These are phyloP conservation scores for Laupala kohalensis DNA, from an alignment of 1,140 invertebrate genomes.

Conservation along the genomic window DNA sequence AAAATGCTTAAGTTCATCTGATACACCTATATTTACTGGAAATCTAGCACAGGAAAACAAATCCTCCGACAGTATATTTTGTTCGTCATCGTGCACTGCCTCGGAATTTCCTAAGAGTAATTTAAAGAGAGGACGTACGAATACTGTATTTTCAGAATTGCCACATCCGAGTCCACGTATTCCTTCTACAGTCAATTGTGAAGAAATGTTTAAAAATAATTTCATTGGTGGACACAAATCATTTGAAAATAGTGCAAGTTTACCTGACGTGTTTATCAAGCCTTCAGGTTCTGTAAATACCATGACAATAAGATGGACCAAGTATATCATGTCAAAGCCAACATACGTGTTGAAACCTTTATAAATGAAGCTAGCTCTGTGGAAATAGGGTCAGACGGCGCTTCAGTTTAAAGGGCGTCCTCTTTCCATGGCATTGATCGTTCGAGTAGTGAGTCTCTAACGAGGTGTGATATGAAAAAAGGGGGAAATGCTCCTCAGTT, in stretches of 20 bases:
- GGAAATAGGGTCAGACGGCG: no score
- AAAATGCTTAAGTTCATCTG: neutral
- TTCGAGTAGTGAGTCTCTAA: constrained; percentile 17
- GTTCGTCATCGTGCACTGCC: neutral
- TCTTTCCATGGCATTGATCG: constrained; percentile 25
- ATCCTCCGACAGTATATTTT: neutral
- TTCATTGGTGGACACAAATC: neutral
- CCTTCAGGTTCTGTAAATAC: no score
- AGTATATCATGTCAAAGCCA: no score
- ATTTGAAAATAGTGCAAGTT: neutral
- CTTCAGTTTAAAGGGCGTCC: constrained; percentile 25
- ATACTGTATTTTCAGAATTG: constrained; percentile 23
- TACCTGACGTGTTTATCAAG: no score
- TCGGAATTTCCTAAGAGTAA: constrained; percentile 34
- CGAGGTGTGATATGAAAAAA: constrained; percentile 25
- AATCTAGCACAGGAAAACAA: neutral
- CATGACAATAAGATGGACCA: no score
- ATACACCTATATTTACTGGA: neutral
- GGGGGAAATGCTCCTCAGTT: constrained; percentile 5
- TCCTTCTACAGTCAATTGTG: neutral
- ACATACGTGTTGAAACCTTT: no score
- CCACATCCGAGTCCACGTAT: constrained; percentile 18
- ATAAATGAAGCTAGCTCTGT: no score
- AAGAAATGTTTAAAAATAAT: neutral
- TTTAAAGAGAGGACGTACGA: constrained; percentile 23